Evolutionary conservation across 2,888 invertebrate genomes (phyloP).

Genomic region (Dastarcus helophoroides): DNA sequence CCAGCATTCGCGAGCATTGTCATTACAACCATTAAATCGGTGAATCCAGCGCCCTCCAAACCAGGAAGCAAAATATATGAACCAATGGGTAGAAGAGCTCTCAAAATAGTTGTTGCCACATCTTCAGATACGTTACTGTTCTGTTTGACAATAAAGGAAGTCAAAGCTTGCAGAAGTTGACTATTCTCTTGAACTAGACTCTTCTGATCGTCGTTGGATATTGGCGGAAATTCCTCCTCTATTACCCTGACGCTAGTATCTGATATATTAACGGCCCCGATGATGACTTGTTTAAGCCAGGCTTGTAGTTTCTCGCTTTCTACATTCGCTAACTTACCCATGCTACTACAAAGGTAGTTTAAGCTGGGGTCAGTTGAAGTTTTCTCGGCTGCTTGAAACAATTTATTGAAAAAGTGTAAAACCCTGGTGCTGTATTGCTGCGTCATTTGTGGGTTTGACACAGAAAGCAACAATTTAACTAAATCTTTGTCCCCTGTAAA

Average conservation of each 20-base stretch:
- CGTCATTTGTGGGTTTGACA: conserved; percentile 61
- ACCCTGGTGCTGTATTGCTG: conserved; percentile 65
- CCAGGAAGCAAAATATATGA: conserved; percentile 51
- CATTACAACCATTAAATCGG: conserved; percentile 68
- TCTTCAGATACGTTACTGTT: conserved; percentile 49
- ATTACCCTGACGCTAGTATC: no score
- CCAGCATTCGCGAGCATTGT: conserved; percentile 77
- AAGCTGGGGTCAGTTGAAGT: conserved; percentile 49
- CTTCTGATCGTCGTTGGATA: conserved; percentile 37
- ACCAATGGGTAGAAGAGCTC: conserved; percentile 63
- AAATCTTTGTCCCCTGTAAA: conserved; percentile 62
- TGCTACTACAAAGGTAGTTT: conserved; percentile 54
- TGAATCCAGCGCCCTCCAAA: conserved; percentile 61
- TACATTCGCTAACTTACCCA: conserved; percentile 53
- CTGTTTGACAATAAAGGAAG: conserved; percentile 61
- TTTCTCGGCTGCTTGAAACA: conserved; percentile 55
- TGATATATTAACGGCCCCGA: conserved; percentile 41
- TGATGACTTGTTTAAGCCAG: conserved; percentile 55
- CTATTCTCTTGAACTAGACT: conserved; percentile 56
- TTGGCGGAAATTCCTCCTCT: no score
- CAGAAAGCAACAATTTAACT: conserved; percentile 68
- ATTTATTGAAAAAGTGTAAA: conserved; percentile 66
- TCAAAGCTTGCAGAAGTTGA: conserved; percentile 55
- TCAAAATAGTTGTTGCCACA: conserved; percentile 53
- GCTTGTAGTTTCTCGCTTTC: conserved; percentile 51